Evolutionary conservation across 2,888 invertebrate genomes (phyloP).

Genomic region (Helicoverpa assulta): DNA sequence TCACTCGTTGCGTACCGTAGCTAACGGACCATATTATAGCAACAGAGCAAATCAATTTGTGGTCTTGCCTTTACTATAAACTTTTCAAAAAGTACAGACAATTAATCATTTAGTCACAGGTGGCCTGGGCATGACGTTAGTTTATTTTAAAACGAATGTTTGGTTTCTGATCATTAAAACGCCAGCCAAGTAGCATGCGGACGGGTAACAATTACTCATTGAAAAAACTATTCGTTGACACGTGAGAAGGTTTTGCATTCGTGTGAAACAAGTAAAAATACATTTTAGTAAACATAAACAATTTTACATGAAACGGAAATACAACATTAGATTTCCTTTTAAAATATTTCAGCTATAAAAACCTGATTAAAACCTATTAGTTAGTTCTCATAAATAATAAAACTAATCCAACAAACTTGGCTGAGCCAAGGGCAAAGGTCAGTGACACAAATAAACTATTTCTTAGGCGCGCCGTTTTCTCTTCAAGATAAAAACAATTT

Average conservation of each 20-base stretch:
- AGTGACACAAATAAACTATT: conserved; percentile 15
- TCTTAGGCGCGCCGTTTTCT: conserved; percentile 32
- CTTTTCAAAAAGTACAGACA: conserved; percentile 35
- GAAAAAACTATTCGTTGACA: conserved; percentile 20
- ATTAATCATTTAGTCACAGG: conserved; percentile 47
- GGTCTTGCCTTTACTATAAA: not conserved
- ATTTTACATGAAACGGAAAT: too few species aligned
- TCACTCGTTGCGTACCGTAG: conserved; percentile 39
- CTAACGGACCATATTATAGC: conserved; percentile 39
- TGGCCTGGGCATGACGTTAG: conserved; percentile 39
- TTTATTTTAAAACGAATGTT: conserved; percentile 59
- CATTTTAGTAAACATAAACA: not conserved
- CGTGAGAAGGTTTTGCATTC: conserved; percentile 9
- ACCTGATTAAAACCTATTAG: not conserved
- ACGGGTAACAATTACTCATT: conserved; percentile 37
- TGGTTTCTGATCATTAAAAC: conserved; percentile 56
- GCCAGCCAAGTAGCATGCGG: conserved; percentile 40
- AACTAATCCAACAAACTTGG: conserved; percentile 1
- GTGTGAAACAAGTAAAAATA: conserved; percentile 8
- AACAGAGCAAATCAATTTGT: conserved; percentile 36
- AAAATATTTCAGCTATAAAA: too few species aligned
- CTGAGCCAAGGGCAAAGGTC: conserved; percentile 19
- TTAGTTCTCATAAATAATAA: not conserved
- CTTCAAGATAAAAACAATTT: conserved; percentile 37
- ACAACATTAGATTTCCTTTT: too few species aligned